Evolutionary conservation across 2,797 vertebrate species (phyloP), one percentile per base, ranked within the genome.

Genomic region (Benthosema pterotum): DNA sequence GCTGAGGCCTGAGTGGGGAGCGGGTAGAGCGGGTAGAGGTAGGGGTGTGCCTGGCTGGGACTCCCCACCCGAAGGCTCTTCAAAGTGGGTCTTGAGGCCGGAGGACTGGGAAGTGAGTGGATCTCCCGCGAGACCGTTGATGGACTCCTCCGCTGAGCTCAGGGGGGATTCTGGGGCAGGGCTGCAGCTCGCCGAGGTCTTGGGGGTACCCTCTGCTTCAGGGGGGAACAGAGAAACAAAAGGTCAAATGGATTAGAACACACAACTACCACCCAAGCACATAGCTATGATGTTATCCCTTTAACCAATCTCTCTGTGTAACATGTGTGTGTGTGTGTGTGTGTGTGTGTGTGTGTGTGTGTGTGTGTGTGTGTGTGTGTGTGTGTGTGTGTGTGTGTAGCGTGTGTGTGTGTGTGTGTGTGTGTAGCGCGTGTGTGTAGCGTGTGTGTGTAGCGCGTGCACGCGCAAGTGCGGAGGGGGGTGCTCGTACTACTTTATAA

Each of bases 131-230:
- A 96, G 82, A 67, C 95, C 97, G 73, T 96, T 97, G 78, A 98
- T 92, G 0, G 96, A 98, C 61, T 98, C 96, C 53, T 95, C 96
- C 0, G 88, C 84, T 52, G 96, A 97, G 66, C 96, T 98, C 88
- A 97, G 94, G 1, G 96, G 96, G 14, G 96, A 98, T 58, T 97
- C 96, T 0, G 96, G 96, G 63, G 96, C 95, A 0, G 96, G 96
- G 86, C 96, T 98, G 89, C 96, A 97, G 91, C 96, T 96, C 53
- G 95, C 95, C 14, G 96, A 97, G 69, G 96, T 97, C 92, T 96
- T 97, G 84, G 96, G 96, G 77, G 95, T 98, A 87, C 95, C 95
- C 89, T 98, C 96, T 97, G 93, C 11, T 89, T 60, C 55, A 69
- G 65, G 25, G 15, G 72, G 25, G 15, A 71, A 66, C 66, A 71